phyloP scores from a whole-genome alignment of 1,140 invertebrate genomes.

The Bombus breviceps region DNA sequence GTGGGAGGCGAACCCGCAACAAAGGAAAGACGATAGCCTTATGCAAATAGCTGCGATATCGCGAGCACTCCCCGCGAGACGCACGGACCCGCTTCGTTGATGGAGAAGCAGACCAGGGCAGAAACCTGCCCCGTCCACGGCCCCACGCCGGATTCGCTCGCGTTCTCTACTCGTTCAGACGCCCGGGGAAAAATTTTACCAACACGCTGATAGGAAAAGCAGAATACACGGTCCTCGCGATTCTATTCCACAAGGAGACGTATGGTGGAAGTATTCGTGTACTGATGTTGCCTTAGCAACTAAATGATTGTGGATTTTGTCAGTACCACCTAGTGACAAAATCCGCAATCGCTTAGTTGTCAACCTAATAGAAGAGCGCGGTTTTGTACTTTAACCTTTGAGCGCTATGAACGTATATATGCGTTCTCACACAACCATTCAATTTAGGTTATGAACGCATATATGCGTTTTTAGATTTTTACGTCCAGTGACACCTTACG shows the following conservation, averaged over 20 bases:
- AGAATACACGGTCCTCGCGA: neutral
- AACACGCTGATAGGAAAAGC: constrained; percentile 2
- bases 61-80: constrained; percentile 52
- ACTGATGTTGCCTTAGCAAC: no score
- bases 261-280: neutral
- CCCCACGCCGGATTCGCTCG: neutral
- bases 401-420: no score
- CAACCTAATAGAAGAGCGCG: neutral
- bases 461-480: no score
- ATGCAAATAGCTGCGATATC: constrained; percentile 79
- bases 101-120: neutral
- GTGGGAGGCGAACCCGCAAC: constrained; percentile 77
- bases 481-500: no score
- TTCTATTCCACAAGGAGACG: neutral
- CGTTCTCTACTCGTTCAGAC: neutral
- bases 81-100: constrained; percentile 45
- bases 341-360: no score
- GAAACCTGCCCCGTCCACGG: neutral
- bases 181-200: neutral
- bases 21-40: constrained; percentile 75
- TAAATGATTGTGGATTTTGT: no score
- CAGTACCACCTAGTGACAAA: no score
- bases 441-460: no score
- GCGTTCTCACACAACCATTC: no score
- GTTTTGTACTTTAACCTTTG: neutral